Evolutionary conservation across 2,888 invertebrate genomes (phyloP), one percentile per base, ranked within the genome.

Genomic region (Pemphredon lugubris): DNA sequence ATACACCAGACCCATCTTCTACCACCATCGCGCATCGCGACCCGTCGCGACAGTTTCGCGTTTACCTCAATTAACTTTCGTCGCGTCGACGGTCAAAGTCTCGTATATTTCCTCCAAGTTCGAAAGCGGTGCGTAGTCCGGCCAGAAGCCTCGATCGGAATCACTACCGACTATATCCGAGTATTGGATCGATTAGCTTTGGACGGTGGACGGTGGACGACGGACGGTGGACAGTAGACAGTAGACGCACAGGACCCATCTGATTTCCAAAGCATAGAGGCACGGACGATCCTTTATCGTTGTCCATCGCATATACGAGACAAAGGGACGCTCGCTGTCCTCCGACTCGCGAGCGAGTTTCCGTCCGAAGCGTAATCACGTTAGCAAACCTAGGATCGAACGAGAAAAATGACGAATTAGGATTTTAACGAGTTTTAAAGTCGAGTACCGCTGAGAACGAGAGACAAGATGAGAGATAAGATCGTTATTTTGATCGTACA

Each of bases 241-340:
- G n/a, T n/a, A n/a, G n/a, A n/a, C n/a, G n/a, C n/a, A n/a, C n/a
- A n/a, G n/a, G 37, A 66, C 44, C 57, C 71, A 53, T 75, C 66
- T 77, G 73, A 77, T 73, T 73, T 64, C 73, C 54, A 66, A 66
- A 66, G 63, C 63, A 14, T 34, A 16, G 45, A 66, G 63, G 63
- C 63, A 14, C 39, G 13, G 45, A 23, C 55, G 64, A 50, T 45
- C 66, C 66, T 77, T 77, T 73, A 69, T 73, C 65, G 64, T 54
- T 68, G 65, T 32, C 18, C 45, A 48, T 60, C 48, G 53, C 21
- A 48, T 68, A 66, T 61, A 76, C 57, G 66, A 66, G 55, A 77
- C 70, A 77, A 77, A 70, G 73, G 65, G n/a, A n/a, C n/a, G n/a
- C n/a, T n/a, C n/a, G n/a, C n/a, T n/a, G n/a, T n/a, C n/a, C n/a